Evolutionary conservation across 2,797 vertebrate species (phyloP), one percentile per base, ranked within the genome.

Genomic region (Schizopygopsis malacanthus): DNA sequence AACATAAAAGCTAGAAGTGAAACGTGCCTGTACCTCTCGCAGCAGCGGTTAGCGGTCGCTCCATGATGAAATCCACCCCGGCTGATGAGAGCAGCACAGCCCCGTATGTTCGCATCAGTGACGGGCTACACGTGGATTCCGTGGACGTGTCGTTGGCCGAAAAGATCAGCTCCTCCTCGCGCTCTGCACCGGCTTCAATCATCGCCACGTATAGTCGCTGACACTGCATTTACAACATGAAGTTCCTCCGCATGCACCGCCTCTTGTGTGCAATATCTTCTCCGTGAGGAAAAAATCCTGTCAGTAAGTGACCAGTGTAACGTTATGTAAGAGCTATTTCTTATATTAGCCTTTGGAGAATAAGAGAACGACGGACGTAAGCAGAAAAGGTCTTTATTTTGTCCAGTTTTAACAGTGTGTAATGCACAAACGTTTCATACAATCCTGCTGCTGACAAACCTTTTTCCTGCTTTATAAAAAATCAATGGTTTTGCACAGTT

Each of bases 41-140:
- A 20, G 63, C 33, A 33, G 41, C 67, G 28, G 54, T 75, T 16
- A 37, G 65, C 22, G 78, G 43, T 65, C 67, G 18, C 54, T 63
- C 43, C 78, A 75, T 81, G 69, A 65, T 43, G 67, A 71, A 59
- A 56, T 52, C 39, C 75, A 45, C 47, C 61, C 56, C 73, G 75
- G 63, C 75, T 13, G 75, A 59, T 16, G 50, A 56, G 25, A 47
- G 65, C 70, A 20, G 82, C 50, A 18, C 13, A 28, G 39, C 20
- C 25, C 45, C 50, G 45, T 78, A 6, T 80, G 84, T 86, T 67
- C 54, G 85, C 67, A 37, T 70, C 50, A 43, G 28, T 86, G 47
- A 80, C 76, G 10, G 81, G 45, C 33, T 83, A 79, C 87, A 86
- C 87, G 87, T 86, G 87, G 76, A 88, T 59, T 83, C 83, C 73